Evolutionary conservation across 2,113 vertebrate species (phyloP).

Genomic region (Boulengeromyrus knoepffleri): DNA sequence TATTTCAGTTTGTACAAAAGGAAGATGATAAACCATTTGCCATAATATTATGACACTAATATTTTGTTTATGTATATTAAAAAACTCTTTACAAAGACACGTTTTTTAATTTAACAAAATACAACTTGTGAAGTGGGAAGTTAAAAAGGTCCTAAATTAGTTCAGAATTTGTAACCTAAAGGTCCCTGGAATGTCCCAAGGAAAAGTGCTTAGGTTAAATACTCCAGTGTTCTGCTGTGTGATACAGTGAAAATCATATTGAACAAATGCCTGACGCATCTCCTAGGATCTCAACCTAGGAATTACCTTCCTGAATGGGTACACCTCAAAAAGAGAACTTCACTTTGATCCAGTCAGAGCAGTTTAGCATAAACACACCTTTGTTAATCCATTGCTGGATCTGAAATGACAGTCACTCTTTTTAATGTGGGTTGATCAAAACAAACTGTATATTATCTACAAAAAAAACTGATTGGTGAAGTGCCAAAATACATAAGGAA

Average conservation of each 20-base stretch:
- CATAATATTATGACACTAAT: background rate
- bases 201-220: background rate
- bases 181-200: background rate
- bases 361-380: background rate
- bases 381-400: background rate
- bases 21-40: background rate
- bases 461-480: background rate
- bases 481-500: background rate
- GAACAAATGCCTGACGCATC: background rate
- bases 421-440: background rate
- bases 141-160: background rate
- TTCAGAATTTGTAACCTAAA: background rate
- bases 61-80: background rate
- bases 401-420: background rate
- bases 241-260: background rate
- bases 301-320: background rate
- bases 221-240: background rate
- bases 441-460: background rate
- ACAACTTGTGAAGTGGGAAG: background rate
- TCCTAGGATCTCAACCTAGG: background rate
- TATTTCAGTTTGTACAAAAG: background rate
- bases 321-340: background rate
- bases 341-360: background rate
- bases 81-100: background rate
- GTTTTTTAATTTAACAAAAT: background rate